Evolutionary conservation across 2,888 invertebrate species (phyloP).

Genomic region (Lydus trimaculatus): DNA sequence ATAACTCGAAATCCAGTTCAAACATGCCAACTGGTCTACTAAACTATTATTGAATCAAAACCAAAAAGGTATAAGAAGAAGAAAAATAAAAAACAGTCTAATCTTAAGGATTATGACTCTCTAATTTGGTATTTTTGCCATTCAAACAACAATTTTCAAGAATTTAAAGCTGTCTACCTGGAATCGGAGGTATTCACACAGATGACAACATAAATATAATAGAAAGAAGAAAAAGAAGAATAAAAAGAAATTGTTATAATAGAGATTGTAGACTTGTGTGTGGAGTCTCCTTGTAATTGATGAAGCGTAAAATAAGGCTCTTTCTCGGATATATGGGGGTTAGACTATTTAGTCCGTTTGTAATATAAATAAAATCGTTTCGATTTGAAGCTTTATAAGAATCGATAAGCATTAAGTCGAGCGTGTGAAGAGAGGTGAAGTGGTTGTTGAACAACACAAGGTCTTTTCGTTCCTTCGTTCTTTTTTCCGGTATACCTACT

Average conservation of each 20-base stretch:
- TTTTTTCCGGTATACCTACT: neutral
- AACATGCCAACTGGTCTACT: neutral
- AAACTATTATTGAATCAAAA: neutral
- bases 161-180: constrained; percentile 34
- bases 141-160: constrained; percentile 24
- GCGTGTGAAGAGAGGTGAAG: neutral
- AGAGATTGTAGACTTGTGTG: constrained; percentile 2
- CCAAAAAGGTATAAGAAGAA: neutral
- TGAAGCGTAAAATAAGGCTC: neutral
- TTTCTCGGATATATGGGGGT: neutral
- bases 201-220: neutral
- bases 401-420: neutral
- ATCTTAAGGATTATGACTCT: constrained; percentile 28
- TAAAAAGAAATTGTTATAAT: neutral
- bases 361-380: constrained; percentile 12
- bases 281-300: constrained; percentile 19
- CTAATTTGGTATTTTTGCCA: constrained; percentile 34
- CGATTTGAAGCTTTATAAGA: constrained; percentile 3
- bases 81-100: neutral
- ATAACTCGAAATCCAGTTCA: neutral
- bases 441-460: neutral
- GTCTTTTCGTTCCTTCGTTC: neutral
- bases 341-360: neutral
- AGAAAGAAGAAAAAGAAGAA: too few relatives aligned
- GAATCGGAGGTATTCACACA: constrained; percentile 15